These are phyloP conservation scores for Gasterosteus aculeatus DNA, from an alignment of 2,113 vertebrate genomes.

Conservation along the genomic window DNA sequence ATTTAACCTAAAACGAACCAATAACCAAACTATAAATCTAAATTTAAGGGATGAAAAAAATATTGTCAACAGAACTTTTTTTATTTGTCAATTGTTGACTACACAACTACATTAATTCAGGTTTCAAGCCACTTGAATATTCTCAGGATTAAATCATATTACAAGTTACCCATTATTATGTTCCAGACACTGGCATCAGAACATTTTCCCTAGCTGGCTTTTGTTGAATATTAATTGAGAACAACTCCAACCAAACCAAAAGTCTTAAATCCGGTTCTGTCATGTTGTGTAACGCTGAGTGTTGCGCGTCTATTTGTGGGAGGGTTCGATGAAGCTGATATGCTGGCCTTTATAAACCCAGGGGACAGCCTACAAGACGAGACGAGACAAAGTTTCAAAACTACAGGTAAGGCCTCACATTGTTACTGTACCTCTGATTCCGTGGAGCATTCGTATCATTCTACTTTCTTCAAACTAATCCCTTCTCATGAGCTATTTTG, in stretches of 20 bases:
- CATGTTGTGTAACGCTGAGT: slow-evolving; percentile 28
- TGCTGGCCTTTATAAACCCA: slow-evolving; percentile 33
- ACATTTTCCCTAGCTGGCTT: too few species aligned
- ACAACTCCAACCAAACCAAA: neutral
- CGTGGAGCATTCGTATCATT: neutral
- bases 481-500: neutral
- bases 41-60: too few species aligned
- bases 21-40: too few species aligned
- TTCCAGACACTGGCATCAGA: too few species aligned
- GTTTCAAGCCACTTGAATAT: too few species aligned
- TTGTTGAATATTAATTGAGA: too few species aligned
- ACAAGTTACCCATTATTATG: too few species aligned
- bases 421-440: neutral
- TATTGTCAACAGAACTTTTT: too few species aligned
- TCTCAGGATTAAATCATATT: too few species aligned
- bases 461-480: neutral
- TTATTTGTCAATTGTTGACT: too few species aligned
- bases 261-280: neutral
- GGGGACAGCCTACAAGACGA: neutral
- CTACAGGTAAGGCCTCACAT: slow-evolving; percentile 33
- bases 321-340: slow-evolving; percentile 15
- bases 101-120: too few species aligned
- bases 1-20: too few species aligned
- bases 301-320: slow-evolving; percentile 1
- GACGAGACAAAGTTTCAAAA: neutral